Base-by-base conservation (phyloP, 2,888 invertebrate species). In the Hirtodrosophila alboralis region DNA sequence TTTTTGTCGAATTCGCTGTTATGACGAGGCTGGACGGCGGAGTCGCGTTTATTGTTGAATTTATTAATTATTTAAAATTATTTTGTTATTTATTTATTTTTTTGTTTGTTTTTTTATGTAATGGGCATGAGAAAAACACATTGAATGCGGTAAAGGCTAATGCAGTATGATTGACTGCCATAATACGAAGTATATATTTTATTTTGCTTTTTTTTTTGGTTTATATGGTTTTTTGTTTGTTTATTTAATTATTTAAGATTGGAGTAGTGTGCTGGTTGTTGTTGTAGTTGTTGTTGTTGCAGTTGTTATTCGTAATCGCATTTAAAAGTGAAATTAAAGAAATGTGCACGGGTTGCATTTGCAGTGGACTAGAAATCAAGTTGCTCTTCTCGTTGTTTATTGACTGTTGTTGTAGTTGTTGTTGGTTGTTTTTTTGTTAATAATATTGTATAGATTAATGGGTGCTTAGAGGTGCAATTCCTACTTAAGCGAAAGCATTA, bases 121-220 rank as follows among this genome's bases (percentile, higher is more conserved):
- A 40, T 36, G 53, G 68, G 58, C 53, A 40, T 51, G 69, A 63
- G 33, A 23, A 59, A 38, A 60, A 53, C 72, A 69, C 75, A 64
- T 74, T 75, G 73, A 74, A 45, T 61, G 60, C 28, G 68, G 34
- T 28, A 45, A 72, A 44, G 38, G 48, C 52, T 51, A 37, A 41
- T 37, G 73, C 86, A 85, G 87, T 49, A 43, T 84, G 86, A 85
- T 87, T 83, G 37, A 85, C 52, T 87, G 85, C 60, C 81, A 85
- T 85, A 85, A 85, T 85, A 87, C 84, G 87, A 87, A 87, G 86
- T n/a, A n/a, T n/a, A n/a, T n/a, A n/a, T 69, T 44, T 33, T 38
- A 13, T 47, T 14, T 51, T 51, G 43, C 36, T n/a, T n/a, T n/a
- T n/a, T n/a, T n/a, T n/a, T n/a, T n/a, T n/a, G n/a, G n/a, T n/a